These are phyloP conservation scores for Pseudois nayaur DNA, from an alignment of 2,113 vertebrate species.

Conservation along the genomic window DNA sequence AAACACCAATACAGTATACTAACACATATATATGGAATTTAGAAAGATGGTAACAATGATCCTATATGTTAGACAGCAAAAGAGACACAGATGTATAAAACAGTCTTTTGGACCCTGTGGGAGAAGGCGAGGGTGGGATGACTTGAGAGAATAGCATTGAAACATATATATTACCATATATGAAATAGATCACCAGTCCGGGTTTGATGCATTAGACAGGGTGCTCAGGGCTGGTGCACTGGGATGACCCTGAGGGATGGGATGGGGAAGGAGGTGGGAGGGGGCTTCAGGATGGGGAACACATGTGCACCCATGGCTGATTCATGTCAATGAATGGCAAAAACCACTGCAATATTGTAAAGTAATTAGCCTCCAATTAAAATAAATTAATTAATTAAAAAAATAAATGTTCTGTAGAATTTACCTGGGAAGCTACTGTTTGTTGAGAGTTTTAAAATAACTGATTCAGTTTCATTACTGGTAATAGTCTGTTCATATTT, in stretches of 20 bases:
- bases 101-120: background rate
- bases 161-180: background rate
- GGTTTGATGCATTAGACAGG: background rate
- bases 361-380: background rate
- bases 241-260: background rate
- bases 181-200: background rate
- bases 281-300: background rate
- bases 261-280: rapidly evolving
- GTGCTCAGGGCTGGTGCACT: background rate
- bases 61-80: background rate
- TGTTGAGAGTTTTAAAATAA: background rate
- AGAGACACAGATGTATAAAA: background rate
- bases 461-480: background rate
- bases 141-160: background rate
- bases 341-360: background rate
- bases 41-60: background rate
- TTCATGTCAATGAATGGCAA: background rate
- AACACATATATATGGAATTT: background rate
- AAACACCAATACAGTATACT: background rate
- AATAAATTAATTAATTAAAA: background rate
- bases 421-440: background rate
- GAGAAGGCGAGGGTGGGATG: background rate
- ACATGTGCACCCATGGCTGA: background rate
- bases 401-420: background rate
- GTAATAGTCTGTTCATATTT: background rate